Evolutionary conservation across 2,888 invertebrate species (phyloP).

Genomic region (Ceraclea dissimilis): DNA sequence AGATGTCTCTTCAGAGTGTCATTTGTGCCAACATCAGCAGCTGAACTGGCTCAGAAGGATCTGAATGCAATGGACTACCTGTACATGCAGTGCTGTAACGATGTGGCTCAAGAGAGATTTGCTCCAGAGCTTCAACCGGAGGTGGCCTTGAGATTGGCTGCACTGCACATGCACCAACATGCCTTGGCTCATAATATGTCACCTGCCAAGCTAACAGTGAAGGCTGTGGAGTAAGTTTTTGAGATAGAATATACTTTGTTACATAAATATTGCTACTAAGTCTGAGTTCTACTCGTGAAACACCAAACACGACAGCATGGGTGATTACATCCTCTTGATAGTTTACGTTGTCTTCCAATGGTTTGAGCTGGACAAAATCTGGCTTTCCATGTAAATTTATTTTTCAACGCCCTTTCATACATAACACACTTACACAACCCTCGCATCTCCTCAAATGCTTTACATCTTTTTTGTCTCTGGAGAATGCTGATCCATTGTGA

Average conservation of each 20-base stretch:
- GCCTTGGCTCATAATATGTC: conserved; percentile 73
- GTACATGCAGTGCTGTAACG: conserved; percentile 87
- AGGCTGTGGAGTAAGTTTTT: conserved; percentile 78
- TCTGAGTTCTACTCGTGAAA: neutral
- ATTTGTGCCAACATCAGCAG: conserved; percentile 82
- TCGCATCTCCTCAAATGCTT: no score
- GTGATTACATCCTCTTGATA: no score
- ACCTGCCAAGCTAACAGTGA: conserved; percentile 74
- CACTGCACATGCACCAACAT: conserved; percentile 87
- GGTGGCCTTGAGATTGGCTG: conserved; percentile 76
- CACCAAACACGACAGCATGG: no score
- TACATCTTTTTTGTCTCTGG: no score
- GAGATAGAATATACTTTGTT: no score
- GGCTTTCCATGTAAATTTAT: no score
- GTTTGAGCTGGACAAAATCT: no score
- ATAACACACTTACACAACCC: no score
- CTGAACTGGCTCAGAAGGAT: conserved; percentile 75
- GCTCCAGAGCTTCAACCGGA: conserved; percentile 81
- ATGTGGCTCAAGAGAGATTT: conserved; percentile 85
- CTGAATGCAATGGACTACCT: conserved; percentile 82
- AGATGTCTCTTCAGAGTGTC: conserved; percentile 83
- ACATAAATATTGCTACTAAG: neutral
- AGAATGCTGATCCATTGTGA: no score
- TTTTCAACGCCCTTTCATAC: no score
- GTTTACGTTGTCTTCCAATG: no score